Percentiles rank a stretch among this genome's conserved stretches.
Conservation (phyloP, 2,113 vertebrate genomes). For the Hemibagrus wyckioides region DNA sequence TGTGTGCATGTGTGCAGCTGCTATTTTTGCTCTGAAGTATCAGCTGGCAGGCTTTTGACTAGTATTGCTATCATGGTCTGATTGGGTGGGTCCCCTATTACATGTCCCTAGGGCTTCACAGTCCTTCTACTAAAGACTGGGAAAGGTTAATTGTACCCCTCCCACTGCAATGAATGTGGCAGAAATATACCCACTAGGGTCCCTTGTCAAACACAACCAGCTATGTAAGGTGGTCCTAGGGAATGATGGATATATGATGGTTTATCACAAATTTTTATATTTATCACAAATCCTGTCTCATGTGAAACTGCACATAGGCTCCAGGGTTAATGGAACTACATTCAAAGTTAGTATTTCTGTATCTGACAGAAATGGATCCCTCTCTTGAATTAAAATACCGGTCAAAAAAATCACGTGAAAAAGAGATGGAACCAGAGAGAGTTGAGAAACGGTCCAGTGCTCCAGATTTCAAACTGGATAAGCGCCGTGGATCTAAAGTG, state of each 20-base stretch:
- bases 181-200: not conserved
- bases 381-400: conserved; percentile 85
- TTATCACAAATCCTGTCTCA: not conserved
- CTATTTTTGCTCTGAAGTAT: not conserved
- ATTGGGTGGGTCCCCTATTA: not conserved
- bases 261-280: too few species aligned
- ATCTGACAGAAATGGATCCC: conserved; percentile 76
- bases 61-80: not conserved
- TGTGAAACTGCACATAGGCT: not conserved
- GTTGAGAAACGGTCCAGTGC: conserved; percentile 70
- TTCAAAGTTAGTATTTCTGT: not conserved
- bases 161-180: not conserved
- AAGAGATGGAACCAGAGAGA: conserved; percentile 71
- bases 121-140: too few species aligned
- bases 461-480: conserved; percentile 73
- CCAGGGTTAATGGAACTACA: not conserved
- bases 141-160: not conserved
- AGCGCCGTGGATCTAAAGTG: conserved; percentile 75
- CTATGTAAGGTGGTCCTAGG: not conserved
- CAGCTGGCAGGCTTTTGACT: not conserved
- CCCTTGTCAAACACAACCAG: not conserved
- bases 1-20: not conserved
- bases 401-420: conserved; percentile 81
- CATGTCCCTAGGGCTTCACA: not conserved
- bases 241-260: not conserved